Evolutionary conservation across 2,797 vertebrate genomes (phyloP), one percentile per base, ranked within the genome.

Genomic region (Zalophus californianus): DNA sequence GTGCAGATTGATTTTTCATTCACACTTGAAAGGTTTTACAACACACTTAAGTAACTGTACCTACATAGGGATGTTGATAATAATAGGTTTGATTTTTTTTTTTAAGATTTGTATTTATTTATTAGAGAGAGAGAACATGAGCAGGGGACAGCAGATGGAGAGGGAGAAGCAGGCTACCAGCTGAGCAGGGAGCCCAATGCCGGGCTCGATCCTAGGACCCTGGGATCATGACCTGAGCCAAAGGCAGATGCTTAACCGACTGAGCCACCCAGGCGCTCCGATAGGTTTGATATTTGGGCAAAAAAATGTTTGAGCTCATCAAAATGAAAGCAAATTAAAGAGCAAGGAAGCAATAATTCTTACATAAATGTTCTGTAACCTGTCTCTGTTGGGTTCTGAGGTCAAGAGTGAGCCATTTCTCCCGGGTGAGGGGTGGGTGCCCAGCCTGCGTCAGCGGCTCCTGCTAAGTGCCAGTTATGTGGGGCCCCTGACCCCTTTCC

Each of bases 401-500:
- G 94, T 78, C 80, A 87, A 52, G 89, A 79, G 35, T 3, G 32
- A 89, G 52, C 54, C 25, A 0, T 38, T 75, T 56, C 68, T 94
- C 38, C 50, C 64, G 66, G 27, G 62, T 29, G 83, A n/a, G 62
- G 8, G 15, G 23, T 58, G 38, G 58, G 84, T 93, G 35, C 83
- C 80, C 35, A 20, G 27, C 77, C 79, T 48, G 11, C 60, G 32
- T 93, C 95, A 94, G 97, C 96, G 89, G 96, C 95, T 92, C 56
- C 48, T 20, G 70, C 89, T 88, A 50, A 96, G 89, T 70, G 73
- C 83, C 90, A 88, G 72, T 83, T 95, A 88, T 91, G 80, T 14
- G 23, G 82, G 86, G 56, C 54, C 58, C 50, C 48, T 97, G 91
- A 96, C 91, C 94, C 89, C 73, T 86, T 97, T 96, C 96, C 90